Evolutionary conservation across 1,140 invertebrate species (phyloP).

Genomic region (Musca vetustissima): DNA sequence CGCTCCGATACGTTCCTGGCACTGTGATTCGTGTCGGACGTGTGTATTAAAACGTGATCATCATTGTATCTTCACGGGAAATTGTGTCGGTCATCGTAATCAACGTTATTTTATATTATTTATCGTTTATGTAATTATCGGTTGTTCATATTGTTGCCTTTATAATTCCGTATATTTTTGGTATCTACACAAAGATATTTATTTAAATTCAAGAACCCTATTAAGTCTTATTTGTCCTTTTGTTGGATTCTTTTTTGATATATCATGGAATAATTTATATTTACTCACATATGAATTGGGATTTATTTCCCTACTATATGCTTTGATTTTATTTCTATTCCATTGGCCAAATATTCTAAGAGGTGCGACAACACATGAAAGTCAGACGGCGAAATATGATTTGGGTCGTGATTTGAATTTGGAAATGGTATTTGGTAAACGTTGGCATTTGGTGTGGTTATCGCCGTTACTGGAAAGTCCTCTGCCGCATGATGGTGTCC

Average conservation of each 20-base stretch:
- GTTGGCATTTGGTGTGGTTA: conserved; percentile 75
- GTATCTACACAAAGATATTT: conserved; percentile 55
- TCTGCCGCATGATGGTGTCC: conserved; percentile 73
- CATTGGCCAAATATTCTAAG: conserved; percentile 62
- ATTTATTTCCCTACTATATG: conserved; percentile 68
- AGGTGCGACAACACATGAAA: conserved; percentile 69
- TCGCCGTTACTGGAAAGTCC: conserved; percentile 76
- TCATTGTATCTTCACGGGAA: conserved; percentile 88
- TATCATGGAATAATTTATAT: conserved; percentile 56
- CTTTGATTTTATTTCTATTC: conserved; percentile 68
- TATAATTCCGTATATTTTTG: conserved; percentile 73
- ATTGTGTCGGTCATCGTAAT: conserved; percentile 87
- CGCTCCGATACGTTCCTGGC: conserved; percentile 85
- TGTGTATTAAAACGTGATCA: conserved; percentile 92
- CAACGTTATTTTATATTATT: conserved; percentile 86
- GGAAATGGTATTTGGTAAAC: conserved; percentile 69
- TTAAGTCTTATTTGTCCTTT: conserved; percentile 68
- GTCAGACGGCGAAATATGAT: conserved; percentile 64
- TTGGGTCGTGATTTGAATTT: conserved; percentile 72
- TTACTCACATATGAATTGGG: conserved; percentile 71
- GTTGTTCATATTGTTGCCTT: conserved; percentile 67
- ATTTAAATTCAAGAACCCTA: conserved; percentile 59
- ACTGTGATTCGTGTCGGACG: conserved; percentile 75
- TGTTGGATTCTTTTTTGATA: conserved; percentile 63
- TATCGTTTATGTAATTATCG: conserved; percentile 75